Evolutionary conservation across 2,797 vertebrate genomes (phyloP).

Genomic region (Ceyx erithaca): DNA sequence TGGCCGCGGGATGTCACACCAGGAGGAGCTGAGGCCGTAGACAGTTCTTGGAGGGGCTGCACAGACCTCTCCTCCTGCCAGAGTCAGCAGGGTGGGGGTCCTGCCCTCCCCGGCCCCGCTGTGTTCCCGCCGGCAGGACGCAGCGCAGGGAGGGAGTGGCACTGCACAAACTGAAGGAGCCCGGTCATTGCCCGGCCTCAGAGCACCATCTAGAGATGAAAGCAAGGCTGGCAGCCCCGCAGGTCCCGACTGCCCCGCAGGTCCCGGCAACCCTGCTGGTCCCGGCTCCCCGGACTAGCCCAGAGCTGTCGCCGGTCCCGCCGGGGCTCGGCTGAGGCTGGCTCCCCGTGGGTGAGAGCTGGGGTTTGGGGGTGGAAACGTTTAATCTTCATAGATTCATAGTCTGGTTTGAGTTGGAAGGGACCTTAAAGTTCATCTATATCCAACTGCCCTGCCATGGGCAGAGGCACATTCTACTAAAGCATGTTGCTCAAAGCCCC

Average conservation of each 20-base stretch:
- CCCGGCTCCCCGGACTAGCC: not conserved
- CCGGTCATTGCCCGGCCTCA: not conserved
- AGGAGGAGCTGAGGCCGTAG: not conserved
- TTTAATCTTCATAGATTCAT: not conserved
- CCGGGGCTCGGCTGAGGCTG: not conserved
- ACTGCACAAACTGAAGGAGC: not conserved
- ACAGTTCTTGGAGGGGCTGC: not conserved
- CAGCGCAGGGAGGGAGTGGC: not conserved
- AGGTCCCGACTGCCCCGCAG: no score
- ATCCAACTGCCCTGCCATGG: not conserved
- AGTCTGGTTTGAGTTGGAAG: not conserved
- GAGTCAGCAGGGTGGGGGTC: accelerated
- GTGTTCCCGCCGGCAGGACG: accelerated
- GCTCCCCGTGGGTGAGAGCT: not conserved
- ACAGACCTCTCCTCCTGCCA: not conserved
- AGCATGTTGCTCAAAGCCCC: not conserved
- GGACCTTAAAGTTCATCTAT: not conserved
- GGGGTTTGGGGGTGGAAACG: accelerated
- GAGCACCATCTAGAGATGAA: slow-evolving; percentile 70
- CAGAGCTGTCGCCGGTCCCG: not conserved
- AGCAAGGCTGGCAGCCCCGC: not conserved
- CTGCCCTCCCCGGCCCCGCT: not conserved
- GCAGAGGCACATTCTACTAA: not conserved
- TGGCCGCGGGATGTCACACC: accelerated
- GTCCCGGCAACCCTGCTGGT: no score